These are phyloP conservation scores for Sceliomorpha sp. DNA, from an alignment of 2,888 invertebrate species.

Conservation along the genomic window DNA sequence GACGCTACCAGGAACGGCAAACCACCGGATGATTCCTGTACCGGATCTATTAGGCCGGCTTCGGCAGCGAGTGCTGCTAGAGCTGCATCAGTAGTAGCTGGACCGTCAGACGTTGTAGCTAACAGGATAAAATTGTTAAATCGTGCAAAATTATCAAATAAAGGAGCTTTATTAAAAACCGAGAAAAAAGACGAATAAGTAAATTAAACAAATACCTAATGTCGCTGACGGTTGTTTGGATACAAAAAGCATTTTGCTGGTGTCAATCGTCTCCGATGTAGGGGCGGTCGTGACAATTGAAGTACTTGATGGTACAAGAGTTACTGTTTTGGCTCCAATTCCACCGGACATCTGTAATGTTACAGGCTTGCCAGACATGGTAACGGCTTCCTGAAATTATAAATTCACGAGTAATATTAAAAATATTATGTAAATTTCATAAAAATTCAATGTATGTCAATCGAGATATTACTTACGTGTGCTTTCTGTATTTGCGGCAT, in stretches of 20 bases:
- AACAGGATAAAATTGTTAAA: no score
- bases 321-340: constrained; percentile 84
- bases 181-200: background rate
- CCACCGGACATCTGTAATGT: constrained; percentile 86
- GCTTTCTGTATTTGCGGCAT: constrained; percentile 77
- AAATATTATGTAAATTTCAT: constrained; percentile 27
- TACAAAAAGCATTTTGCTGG: constrained; percentile 77
- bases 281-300: constrained; percentile 73
- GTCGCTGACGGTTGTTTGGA: constrained; percentile 82
- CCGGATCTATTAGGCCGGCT: constrained; percentile 83
- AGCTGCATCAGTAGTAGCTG: constrained; percentile 84
- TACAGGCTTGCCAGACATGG: constrained; percentile 87
- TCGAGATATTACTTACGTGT: constrained; percentile 65
- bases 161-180: constrained; percentile 63
- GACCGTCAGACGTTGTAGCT: constrained; percentile 82
- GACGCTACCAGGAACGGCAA: constrained; percentile 76
- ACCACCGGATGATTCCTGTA: constrained; percentile 75
- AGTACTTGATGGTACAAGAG: constrained; percentile 82
- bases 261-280: constrained; percentile 70
- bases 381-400: constrained; percentile 85
- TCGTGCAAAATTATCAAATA: constrained; percentile 54
- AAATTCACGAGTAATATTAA: no score
- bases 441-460: no score
- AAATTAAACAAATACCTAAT: constrained; percentile 72
- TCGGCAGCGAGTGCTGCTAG: constrained; percentile 84